Percentiles rank a stretch among this genome's conserved stretches.
phyloP scores from a whole-genome alignment of 2,888 invertebrate genomes.

The Xylota segnis region DNA sequence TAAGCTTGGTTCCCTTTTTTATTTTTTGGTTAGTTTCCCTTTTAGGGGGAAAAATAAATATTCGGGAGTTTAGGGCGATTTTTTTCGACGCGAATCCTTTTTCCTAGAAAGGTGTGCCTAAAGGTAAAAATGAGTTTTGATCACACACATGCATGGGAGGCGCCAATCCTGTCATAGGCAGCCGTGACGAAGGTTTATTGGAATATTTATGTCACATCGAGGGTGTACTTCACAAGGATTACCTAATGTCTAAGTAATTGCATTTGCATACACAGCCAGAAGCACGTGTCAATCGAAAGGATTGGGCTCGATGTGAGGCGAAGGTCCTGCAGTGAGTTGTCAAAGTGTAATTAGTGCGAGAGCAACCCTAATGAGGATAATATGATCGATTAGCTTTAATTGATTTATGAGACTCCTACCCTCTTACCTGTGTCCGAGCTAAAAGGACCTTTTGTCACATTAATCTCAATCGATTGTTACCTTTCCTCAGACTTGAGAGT shows the following conservation, averaged over 20 bases:
- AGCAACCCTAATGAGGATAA: background rate
- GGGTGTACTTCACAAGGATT: background rate
- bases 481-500: conserved; percentile 3
- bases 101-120: conserved; percentile 1
- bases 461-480: conserved; percentile 32
- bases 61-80: background rate
- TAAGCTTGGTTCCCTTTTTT: background rate
- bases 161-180: conserved; percentile 1
- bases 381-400: background rate
- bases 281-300: conserved; percentile 1
- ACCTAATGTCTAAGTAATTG: background rate
- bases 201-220: background rate
- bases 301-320: no score
- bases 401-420: conserved; percentile 1
- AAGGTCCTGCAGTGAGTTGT: background rate
- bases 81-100: conserved; percentile 11
- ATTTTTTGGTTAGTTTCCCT: background rate
- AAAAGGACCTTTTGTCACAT: conserved; percentile 12
- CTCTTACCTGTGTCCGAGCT: background rate
- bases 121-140: conserved; percentile 17
- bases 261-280: background rate
- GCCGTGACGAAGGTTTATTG: background rate
- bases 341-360: background rate
- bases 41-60: background rate
- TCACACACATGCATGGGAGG: background rate